Evolutionary conservation across 2,113 vertebrate species (phyloP).

Genomic region (Varanus salvator): DNA sequence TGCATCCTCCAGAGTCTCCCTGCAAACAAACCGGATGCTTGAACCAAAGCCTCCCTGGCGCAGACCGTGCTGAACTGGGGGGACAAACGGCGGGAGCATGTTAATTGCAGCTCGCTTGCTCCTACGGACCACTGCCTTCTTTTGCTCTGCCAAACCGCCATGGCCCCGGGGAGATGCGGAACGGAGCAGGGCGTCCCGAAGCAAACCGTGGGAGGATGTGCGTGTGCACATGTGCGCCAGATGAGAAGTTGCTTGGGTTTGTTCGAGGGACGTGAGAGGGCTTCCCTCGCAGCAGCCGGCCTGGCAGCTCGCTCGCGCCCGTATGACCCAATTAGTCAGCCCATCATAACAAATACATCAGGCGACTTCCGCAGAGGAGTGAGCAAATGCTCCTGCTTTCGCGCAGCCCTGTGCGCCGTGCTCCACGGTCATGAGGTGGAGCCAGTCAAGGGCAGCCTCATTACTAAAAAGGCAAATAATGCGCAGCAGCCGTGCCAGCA

Average conservation of each 20-base stretch:
- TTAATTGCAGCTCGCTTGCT: not conserved
- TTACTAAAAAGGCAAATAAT: not conserved
- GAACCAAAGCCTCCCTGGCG: too few species aligned
- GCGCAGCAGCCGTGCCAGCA: not conserved
- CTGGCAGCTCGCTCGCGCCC: slow-evolving; percentile 46
- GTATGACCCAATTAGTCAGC: slow-evolving; percentile 72
- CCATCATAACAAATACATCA: slow-evolving; percentile 63
- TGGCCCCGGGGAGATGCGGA: not conserved
- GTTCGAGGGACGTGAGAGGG: fast-evolving
- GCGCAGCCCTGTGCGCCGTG: not conserved
- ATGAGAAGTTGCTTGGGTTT: not conserved
- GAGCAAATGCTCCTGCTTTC: slow-evolving; percentile 53
- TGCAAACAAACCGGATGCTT: too few species aligned
- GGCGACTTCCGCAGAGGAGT: slow-evolving; percentile 57
- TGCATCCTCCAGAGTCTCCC: too few species aligned
- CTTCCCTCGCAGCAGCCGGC: slow-evolving; percentile 17
- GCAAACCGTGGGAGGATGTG: not conserved
- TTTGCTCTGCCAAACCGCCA: not conserved
- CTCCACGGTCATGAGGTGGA: not conserved
- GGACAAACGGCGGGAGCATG: not conserved
- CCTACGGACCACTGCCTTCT: not conserved
- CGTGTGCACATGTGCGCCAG: fast-evolving
- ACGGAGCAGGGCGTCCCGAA: not conserved
- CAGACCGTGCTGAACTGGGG: not conserved
- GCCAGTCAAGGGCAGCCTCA: fast-evolving